These are phyloP conservation scores for Drepana arcuata DNA, from an alignment of 1,140 invertebrate species.

Conservation along the genomic window DNA sequence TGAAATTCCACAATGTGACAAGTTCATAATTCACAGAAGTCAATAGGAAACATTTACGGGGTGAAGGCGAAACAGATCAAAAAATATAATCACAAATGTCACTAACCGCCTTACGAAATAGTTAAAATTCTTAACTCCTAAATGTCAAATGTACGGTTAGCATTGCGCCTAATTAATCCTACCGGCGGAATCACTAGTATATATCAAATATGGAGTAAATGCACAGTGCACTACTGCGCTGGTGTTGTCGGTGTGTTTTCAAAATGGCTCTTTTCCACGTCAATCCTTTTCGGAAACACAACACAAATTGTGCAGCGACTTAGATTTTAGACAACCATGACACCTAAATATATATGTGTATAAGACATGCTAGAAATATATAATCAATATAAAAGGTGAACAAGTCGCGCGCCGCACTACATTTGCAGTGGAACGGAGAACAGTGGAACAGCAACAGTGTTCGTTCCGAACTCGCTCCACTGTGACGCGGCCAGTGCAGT, in stretches of 20 bases:
- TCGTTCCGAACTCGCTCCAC: conserved; percentile 28
- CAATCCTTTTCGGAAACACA: conserved; percentile 79
- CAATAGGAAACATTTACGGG: conserved; percentile 42
- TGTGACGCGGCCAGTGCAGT: conserved; percentile 53
- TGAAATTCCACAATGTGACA: conserved; percentile 64
- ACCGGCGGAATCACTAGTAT: conserved; percentile 30
- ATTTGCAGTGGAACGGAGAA: conserved; percentile 49
- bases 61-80: conserved; percentile 44
- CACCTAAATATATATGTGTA: no score
- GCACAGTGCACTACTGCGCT: conserved; percentile 60
- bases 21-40: conserved; percentile 57
- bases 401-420: conserved; percentile 26
- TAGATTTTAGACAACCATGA: no score
- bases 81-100: conserved; percentile 52
- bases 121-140: conserved; percentile 38
- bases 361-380: no score
- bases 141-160: conserved; percentile 47
- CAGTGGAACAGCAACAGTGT: conserved; percentile 13
- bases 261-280: conserved; percentile 79
- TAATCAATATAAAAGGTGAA: no score
- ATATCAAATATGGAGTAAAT: conserved; percentile 35
- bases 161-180: conserved; percentile 30
- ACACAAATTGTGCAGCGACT: conserved; percentile 74
- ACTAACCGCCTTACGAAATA: conserved; percentile 45
- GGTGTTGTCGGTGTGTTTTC: conserved; percentile 76